Evolutionary conservation across 1,140 invertebrate species (phyloP), one percentile per base, ranked within the genome.

Genomic region (Microvelia longipes): DNA sequence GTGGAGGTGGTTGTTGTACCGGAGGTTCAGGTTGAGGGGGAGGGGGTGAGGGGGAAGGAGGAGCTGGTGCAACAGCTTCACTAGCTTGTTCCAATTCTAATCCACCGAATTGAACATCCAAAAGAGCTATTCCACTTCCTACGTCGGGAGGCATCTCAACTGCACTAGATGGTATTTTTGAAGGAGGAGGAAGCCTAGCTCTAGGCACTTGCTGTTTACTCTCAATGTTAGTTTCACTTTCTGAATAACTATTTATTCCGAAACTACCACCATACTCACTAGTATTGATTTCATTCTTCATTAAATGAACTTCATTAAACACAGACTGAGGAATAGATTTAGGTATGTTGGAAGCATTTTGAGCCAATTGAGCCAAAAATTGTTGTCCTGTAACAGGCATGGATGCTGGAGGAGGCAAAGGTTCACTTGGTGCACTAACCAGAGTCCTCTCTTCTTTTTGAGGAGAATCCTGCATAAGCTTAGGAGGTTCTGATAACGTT

Each of bases 231-330:
- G 24, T 24, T 64, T 64, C 62, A 11, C 5, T 2, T 64, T 64
- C 62, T 2, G 62, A 26, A 64, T 24, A 64, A 25, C 5, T 64
- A 26, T 64, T 64, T 26, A 64, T 14, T 24, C 62, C 25, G 25
- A 64, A 64, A 26, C 11, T 26, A 24, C 62, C 62, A 5, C 62
- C 62, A 24, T 24, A 64, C 15, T 64, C 62, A 25, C 24, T 64
- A 25, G 62, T 24, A 64, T 24, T 64, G 2, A 64, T 64, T 64
- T 64, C 62, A 11, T 5, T 2, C 15, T 64, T 64, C 2, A 2
- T 64, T 2, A 64, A 64, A 64, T 64, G 62, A 5, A 64, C 62
- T 24, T 64, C 62, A 25, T 64, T 64, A 64, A 64, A 64, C 5
- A 64, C 62, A 24, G 62, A 64, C 62, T 64, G 62, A 64, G 15